Evolutionary conservation across 2,113 vertebrate genomes (phyloP).

Genomic region (Sinosuthora webbiana): DNA sequence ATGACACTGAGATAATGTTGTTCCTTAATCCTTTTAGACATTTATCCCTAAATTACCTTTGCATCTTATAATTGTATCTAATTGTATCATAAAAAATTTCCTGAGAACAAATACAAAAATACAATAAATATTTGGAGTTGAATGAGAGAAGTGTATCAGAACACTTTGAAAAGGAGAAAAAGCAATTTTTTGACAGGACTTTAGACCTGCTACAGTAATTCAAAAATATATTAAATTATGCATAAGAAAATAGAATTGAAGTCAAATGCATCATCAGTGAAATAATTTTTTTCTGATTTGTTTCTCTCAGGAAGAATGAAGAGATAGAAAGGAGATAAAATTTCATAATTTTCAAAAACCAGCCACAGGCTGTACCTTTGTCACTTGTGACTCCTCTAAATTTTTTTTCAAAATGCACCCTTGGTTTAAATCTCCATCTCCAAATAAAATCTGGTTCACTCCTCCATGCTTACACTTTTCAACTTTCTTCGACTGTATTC

Average conservation of each 20-base stretch:
- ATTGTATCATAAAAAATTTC: neutral
- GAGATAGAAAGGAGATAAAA: neutral
- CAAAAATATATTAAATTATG: neutral
- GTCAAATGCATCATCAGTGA: neutral
- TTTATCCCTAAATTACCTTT: slow-evolving; percentile 20
- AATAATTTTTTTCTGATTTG: neutral
- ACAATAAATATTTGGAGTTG: neutral
- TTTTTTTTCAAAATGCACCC: neutral
- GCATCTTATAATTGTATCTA: neutral
- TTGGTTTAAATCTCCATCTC: neutral
- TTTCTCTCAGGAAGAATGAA: neutral
- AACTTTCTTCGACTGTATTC: neutral
- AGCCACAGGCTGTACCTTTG: neutral
- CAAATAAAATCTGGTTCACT: neutral
- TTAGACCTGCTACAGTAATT: neutral
- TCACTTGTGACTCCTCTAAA: neutral
- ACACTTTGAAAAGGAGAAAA: neutral
- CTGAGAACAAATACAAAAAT: neutral
- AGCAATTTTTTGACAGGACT: neutral
- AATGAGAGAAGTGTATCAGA: neutral
- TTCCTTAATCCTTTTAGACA: slow-evolving; percentile 29
- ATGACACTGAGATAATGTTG: slow-evolving; percentile 1
- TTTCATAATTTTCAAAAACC: neutral
- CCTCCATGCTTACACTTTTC: neutral
- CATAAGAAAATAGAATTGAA: neutral